Evolutionary conservation across 2,888 invertebrate species (phyloP), one percentile per base, ranked within the genome.

Genomic region (Noctua janthe): DNA sequence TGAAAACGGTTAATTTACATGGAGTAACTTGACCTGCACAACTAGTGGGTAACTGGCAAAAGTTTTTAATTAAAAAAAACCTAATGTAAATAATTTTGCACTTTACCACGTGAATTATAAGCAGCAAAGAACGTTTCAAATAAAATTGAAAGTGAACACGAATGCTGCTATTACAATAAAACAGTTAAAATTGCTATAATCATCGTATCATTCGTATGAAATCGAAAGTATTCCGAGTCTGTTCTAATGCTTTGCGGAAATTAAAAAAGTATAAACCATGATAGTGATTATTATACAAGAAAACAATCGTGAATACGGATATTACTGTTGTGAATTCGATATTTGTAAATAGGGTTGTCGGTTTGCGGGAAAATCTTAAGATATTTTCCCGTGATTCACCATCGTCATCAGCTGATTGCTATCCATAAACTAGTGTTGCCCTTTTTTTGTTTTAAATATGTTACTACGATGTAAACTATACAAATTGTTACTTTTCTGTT

Each of bases 81-180:
- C 7, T 2, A 13, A 29, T 8, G 5, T 15, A 29, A 49, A 29
- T 17, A 11, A 7, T 10, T 29, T 62, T 35, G 2, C 35, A 39
- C 6, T 7, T 62, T 29, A 54, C 13, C 8, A 23, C 15, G 47
- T 54, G 3, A 59, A 56, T 17, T 29, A 59, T 0, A 71, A 54
- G 51, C 15, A 66, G 23, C 13, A 73, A 72, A 70, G 2, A 67
- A 66, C 54, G 43, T 29, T 43, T 43, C 20, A 71, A 78, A 74
- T 67, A 66, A 82, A 87, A 88, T 80, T 39, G 89, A 90, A 89
- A 91, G 91, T 84, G 76, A 85, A 84, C 79, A 87, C 72, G 81
- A 82, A 73, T 69, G n/a, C 35, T 39, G 43, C 71, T 82, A 74
- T 64, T 59, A 78, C 51, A 76, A 74, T 77, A 87, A 80, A 71